Base-by-base conservation (phyloP, 2,113 vertebrate species). In the Rana temporaria region DNA sequence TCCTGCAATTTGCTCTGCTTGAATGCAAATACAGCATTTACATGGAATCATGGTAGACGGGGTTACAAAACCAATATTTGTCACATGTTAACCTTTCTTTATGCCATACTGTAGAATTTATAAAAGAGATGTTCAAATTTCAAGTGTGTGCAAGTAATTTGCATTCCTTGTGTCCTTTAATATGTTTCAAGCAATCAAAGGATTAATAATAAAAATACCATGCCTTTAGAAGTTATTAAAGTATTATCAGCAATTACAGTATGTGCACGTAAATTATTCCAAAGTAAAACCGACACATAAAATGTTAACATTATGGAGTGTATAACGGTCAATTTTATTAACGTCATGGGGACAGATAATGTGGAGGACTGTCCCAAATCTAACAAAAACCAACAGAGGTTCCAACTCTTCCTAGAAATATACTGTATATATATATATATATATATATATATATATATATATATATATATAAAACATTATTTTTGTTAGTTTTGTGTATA, bases 11-110 rank as follows among this genome's bases (percentile, higher is more conserved):
- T 62, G n/a, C 38, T 48, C 14, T 52, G 57, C 15, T 19, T 64
- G n/a, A 76, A 76, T 63, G n/a, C 59, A 63, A 76, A 63, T 63
- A 76, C 57, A 76, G 73, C 38, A 64, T 76, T 59, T 76, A 48
- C 22, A 64, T 52, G 20, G 59, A 52, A 52, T 38, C 22, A 26
- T 76, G 59, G 7, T 38, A 76, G 73, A 76, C 15, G 57, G 17
- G 60, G 32, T 62, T 76, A 76, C 59, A 64, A 64, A 62, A 64
- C 38, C 73, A 48, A 48, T 76, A 76, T 76, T 64, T 76, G 42
- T 76, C 48, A 63, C 57, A 42, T 59, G 57, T 32, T 52, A 76
- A 63, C n/a, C 73, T 24, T 63, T 76, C 63, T n/a, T 52, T 48
- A 52, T 62, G 22, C 56, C 22, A 34, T 26, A 48, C n/a, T 76